phyloP scores from a whole-genome alignment of 1,140 invertebrate genomes.

The Dermatophagoides farinae region DNA sequence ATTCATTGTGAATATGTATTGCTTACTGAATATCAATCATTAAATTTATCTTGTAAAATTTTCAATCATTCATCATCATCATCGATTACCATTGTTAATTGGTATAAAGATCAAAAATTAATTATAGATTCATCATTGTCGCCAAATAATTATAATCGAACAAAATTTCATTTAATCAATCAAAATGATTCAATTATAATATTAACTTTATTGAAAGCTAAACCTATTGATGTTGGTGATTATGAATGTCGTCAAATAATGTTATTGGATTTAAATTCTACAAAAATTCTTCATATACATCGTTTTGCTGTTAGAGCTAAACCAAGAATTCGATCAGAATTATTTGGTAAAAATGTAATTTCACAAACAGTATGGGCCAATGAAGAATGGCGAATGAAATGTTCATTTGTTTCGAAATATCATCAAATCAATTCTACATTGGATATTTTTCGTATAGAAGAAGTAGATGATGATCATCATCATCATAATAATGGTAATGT shows the following conservation, averaged over 20 bases:
- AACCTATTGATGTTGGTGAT: not conserved
- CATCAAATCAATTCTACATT: not conserved
- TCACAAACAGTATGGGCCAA: not conserved
- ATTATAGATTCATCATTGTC: not conserved
- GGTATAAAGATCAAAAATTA: not conserved
- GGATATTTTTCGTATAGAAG: not conserved
- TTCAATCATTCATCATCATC: no score
- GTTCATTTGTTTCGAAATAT: not conserved
- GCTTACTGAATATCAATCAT: not conserved
- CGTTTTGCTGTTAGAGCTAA: not conserved
- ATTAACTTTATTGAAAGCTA: not conserved
- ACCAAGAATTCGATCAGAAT: not conserved
- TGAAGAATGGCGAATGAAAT: not conserved
- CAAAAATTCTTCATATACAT: not conserved
- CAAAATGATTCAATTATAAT: no score
- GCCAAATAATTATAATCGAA: not conserved
- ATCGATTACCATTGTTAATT: no score
- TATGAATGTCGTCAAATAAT: slow-evolving; percentile 1
- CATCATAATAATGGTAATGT: not conserved
- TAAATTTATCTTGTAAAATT: not conserved
- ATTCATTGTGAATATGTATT: not conserved
- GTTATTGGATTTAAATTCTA: not conserved
- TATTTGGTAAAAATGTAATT: not conserved
- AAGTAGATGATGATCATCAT: no score
- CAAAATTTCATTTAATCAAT: not conserved